phyloP scores from a whole-genome alignment of 2,113 vertebrate species.

The Oryzias melastigma region DNA sequence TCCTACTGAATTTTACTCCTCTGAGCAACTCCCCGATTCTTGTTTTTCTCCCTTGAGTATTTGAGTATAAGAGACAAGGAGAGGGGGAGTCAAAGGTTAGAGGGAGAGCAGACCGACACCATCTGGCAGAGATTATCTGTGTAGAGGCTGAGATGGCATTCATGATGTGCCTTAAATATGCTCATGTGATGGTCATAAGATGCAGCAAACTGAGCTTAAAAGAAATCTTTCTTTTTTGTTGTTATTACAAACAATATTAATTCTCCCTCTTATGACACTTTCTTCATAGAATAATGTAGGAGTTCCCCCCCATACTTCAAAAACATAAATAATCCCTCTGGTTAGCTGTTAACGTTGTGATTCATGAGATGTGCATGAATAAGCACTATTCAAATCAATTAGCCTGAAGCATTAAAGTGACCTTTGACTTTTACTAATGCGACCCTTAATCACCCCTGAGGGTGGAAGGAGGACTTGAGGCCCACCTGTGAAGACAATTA shows the following conservation, averaged over 20 bases:
- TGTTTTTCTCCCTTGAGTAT: conserved; percentile 40
- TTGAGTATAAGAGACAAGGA: conserved; percentile 23
- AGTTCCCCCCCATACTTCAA: conserved; percentile 9
- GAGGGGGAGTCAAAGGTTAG: conserved; percentile 58
- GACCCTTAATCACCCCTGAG: conserved; percentile 47
- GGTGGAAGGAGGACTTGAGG: conserved; percentile 50
- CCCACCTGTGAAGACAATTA: conserved; percentile 75
- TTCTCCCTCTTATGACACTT: too few species aligned
- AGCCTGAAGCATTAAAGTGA: conserved; percentile 60
- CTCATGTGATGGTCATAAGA: conserved; percentile 12
- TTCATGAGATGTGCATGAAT: conserved; percentile 59
- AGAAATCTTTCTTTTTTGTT: background rate
- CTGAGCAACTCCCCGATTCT: conserved; percentile 30
- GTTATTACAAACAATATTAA: too few species aligned
- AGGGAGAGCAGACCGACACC: conserved; percentile 18
- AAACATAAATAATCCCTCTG: conserved; percentile 23
- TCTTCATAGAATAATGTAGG: too few species aligned
- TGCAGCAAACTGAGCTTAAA: background rate
- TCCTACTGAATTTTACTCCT: conserved; percentile 31
- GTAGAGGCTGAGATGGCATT: background rate
- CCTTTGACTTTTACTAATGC: conserved; percentile 64
- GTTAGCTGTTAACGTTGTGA: conserved; percentile 36
- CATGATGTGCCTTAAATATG: conserved; percentile 18
- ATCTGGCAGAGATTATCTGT: too few species aligned
- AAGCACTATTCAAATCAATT: conserved; percentile 53